Base-by-base conservation (phyloP, 2,113 vertebrate genomes). In the Fukomys damarensis region DNA sequence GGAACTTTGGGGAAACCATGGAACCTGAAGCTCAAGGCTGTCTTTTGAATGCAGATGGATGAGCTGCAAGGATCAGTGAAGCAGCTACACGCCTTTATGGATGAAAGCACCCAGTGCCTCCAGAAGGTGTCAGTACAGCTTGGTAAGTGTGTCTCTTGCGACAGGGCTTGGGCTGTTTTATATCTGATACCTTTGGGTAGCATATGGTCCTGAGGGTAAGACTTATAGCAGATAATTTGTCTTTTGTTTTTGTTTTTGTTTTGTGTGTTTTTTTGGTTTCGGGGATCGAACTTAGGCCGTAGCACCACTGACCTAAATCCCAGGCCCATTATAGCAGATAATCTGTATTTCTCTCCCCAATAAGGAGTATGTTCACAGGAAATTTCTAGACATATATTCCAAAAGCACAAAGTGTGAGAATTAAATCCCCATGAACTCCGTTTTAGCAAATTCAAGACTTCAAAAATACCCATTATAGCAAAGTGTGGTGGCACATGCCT, bases 121-220 rank as follows among this genome's bases (percentile, higher is more conserved):
- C 97, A 88, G 95, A 54, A 95, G 79, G 86, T 98, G 38, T 98
- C 98, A 20, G 74, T 83, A 89, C 97, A 97, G 83, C 98, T 98
- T 1, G 97, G 98, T 98, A 91, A 98, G 98, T 11, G 2, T 72
- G 13, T 86, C 43, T 85, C 35, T 91, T 82, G 49, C 59, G 13
- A 87, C 24, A 38, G 79, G 26, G 61, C 28, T 80, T 28, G 43
- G 32, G 30, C 32, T 68, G 8, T 82, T 72, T 41, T 59, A 1
- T 35, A 17, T 88, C 38, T 32, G 8, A 54, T 84, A 56, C 41
- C 7, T 22, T 86, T 93, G 20, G 6, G 65, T 43, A 59, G 19
- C n/a, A 95, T 26, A 20, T n/a, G 7, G 30, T 86, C 56, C 91
- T 46, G 59, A 87, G 58, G 4, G 12, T 72, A 76, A 83, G 6